Conservation (phyloP, 2,888 invertebrate genomes). For the Pandemis cinnamomeana region DNA sequence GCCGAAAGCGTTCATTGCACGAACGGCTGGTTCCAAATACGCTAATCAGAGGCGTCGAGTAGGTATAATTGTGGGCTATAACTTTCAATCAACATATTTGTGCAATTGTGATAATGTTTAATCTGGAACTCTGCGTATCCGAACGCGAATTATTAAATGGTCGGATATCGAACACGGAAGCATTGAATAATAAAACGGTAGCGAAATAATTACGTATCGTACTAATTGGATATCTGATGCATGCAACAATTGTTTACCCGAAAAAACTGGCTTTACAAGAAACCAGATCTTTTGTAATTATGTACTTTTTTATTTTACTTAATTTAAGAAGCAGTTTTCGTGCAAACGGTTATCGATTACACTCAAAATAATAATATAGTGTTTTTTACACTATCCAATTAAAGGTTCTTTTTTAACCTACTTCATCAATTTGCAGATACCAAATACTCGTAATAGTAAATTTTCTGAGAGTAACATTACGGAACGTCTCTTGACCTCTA, state of each 20-base stretch:
- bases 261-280: neutral
- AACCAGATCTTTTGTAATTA: neutral
- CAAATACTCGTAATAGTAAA: neutral
- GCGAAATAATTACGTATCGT: neutral
- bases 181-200: conserved; percentile 1
- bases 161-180: conserved; percentile 2
- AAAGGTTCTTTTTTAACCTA: too few relatives aligned
- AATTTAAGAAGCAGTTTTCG: too few relatives aligned
- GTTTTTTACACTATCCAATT: too few relatives aligned
- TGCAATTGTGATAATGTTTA: neutral
- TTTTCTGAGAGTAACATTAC: conserved; percentile 4
- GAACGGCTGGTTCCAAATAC: neutral
- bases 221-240: neutral
- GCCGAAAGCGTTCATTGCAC: neutral
- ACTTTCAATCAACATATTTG: neutral
- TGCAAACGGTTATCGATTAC: too few relatives aligned
- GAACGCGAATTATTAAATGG: conserved; percentile 1
- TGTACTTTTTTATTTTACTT: too few relatives aligned
- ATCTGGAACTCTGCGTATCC: conserved; percentile 7
- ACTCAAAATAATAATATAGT: too few relatives aligned
- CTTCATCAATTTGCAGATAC: neutral
- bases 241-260: neutral
- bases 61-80: neutral
- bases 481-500: conserved; percentile 60
- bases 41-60: neutral